Base-by-base conservation (phyloP, 2,888 invertebrate species). In the Mesorhabditis spiculigera region DNA sequence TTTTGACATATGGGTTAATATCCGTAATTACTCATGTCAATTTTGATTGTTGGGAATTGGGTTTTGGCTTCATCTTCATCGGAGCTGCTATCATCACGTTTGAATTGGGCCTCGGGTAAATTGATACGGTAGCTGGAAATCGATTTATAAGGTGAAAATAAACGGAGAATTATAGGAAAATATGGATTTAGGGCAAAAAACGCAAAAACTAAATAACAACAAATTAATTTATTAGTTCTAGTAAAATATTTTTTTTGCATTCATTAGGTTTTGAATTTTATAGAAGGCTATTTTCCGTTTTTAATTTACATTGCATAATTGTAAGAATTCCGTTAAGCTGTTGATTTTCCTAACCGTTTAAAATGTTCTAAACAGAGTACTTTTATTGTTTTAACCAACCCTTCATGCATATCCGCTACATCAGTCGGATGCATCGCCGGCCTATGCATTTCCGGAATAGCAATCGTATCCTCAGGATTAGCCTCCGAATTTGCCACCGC, bases 21-120 rank as follows among this genome's bases (percentile, higher is more conserved):
- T 67, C 84, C 83, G 77, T 85, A 85, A 69, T 83, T 83, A 63
- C 79, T 81, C 85, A 86, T 86, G 72, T 86, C 82, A 67, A 86
- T 86, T 71, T 86, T 76, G 61, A 86, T 78, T 16, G 82, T 79
- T 43, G 85, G 83, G 75, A 81, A 81, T 63, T 78, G 81, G 68
- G 75, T 75, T 28, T 70, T 72, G 62, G 68, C 76, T 42, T 82
- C 82, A 5, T 81, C 83, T 13, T 82, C 84, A 42, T 82, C 82
- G 67, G 81, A 76, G 10, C 77, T 76, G 5, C 78, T 79, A 63
- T 77, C 78, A 44, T 73, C 74, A 8, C 66, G 71, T 45, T 42
- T 67, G 16, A 75, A 72, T 68, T 79, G 76, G 8, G 74, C 70
- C 43, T 80, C 79, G n/a, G 79, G 73, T 67, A 84, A 77, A 43